Evolutionary conservation across 2,797 vertebrate genomes (phyloP).

Genomic region (Galaxias olidus): DNA sequence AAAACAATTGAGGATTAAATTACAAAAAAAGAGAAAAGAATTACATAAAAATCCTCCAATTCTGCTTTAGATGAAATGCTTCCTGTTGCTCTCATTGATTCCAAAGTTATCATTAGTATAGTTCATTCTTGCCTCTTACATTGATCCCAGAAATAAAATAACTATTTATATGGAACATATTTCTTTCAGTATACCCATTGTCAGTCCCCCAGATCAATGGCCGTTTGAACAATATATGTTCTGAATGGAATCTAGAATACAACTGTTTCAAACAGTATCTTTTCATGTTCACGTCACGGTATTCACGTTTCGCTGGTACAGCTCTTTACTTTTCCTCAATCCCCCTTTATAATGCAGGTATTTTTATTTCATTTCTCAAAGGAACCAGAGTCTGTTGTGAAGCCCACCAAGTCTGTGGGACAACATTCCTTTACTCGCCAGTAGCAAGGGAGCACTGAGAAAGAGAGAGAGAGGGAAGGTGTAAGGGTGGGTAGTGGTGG

Average conservation of each 20-base stretch:
- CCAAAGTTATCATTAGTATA: slow-evolving; percentile 65
- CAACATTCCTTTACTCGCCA: slow-evolving; percentile 71
- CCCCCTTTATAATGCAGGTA: slow-evolving; percentile 64
- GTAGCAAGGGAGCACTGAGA: slow-evolving; percentile 60
- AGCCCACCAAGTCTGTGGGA: slow-evolving; percentile 51
- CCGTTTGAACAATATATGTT: slow-evolving; percentile 65
- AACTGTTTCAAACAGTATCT: slow-evolving; percentile 78
- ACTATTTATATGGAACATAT: slow-evolving; percentile 67
- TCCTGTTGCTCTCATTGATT: slow-evolving; percentile 62
- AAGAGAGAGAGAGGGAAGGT: slow-evolving; percentile 8
- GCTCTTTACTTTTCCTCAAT: slow-evolving; percentile 65
- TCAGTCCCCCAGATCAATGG: slow-evolving; percentile 66
- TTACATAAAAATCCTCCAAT: slow-evolving; percentile 66
- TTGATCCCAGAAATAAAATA: slow-evolving; percentile 72
- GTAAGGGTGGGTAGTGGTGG: not conserved
- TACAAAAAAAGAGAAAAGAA: slow-evolving; percentile 60
- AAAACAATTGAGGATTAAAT: slow-evolving; percentile 68
- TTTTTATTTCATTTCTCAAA: slow-evolving; percentile 56
- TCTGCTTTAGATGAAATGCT: slow-evolving; percentile 71
- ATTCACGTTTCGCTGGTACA: slow-evolving; percentile 72
- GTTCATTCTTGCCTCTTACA: slow-evolving; percentile 64
- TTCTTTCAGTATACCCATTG: slow-evolving; percentile 56
- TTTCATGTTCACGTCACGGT: slow-evolving; percentile 71
- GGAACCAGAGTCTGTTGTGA: slow-evolving; percentile 74
- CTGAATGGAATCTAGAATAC: slow-evolving; percentile 79